phyloP scores from a whole-genome alignment of 2,797 vertebrate species.

The Acanthiza pusilla region DNA sequence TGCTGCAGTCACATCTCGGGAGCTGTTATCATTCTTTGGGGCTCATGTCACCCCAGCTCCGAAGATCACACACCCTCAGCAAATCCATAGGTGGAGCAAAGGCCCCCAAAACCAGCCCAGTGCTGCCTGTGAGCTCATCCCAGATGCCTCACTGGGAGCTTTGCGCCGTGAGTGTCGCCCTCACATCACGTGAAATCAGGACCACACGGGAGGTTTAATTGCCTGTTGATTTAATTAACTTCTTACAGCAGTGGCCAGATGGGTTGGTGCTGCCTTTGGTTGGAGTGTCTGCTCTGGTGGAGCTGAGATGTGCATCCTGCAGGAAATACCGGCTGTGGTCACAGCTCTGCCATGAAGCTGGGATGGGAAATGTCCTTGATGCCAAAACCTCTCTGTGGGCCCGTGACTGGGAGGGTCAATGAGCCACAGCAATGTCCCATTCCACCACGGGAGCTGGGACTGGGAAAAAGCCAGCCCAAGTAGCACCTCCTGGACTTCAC shows the following conservation, averaged over 20 bases:
- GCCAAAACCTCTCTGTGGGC: background rate
- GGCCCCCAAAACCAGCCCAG: background rate
- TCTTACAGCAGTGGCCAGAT: background rate
- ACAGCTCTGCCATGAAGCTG: accelerated
- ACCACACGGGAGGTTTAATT: background rate
- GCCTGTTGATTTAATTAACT: constrained; percentile 6
- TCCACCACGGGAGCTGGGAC: background rate
- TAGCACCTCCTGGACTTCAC: background rate
- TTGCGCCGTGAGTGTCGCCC: background rate
- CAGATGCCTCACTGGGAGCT: background rate
- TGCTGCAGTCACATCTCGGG: background rate
- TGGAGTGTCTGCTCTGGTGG: background rate
- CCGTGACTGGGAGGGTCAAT: accelerated
- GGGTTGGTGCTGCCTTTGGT: background rate
- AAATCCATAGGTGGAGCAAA: background rate
- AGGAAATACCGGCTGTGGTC: background rate
- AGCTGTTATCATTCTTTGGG: background rate
- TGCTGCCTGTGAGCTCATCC: constrained; percentile 19
- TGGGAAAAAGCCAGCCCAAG: background rate
- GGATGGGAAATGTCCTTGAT: background rate
- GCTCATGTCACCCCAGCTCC: background rate
- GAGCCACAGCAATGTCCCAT: background rate
- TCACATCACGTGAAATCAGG: background rate
- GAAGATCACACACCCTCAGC: background rate
- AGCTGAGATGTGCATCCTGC: background rate